Conservation (phyloP, 2,888 invertebrate species). For the Hemistola chrysoprasaria region DNA sequence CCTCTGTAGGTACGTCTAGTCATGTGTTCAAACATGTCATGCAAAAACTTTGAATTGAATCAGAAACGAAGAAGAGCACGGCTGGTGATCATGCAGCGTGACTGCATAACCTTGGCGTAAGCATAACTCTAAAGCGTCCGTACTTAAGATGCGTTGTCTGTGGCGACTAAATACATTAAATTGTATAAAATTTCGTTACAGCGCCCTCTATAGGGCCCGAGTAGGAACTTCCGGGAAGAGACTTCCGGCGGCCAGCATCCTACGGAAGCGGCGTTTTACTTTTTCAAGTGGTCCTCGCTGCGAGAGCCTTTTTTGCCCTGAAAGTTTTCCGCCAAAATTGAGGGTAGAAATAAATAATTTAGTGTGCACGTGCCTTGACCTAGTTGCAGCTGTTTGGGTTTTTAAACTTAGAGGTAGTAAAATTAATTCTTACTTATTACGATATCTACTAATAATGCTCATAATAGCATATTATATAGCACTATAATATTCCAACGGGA, state of each 20-base stretch:
- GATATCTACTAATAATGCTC: too few species aligned
- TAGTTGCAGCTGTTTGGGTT: constrained; percentile 5
- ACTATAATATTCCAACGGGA: too few species aligned
- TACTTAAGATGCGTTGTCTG: constrained; percentile 3
- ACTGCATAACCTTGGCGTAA: too few species aligned
- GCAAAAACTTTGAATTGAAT: too few species aligned
- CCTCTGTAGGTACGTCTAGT: too few species aligned
- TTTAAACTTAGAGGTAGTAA: too few species aligned
- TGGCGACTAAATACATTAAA: constrained; percentile 59
- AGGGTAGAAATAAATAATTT: constrained; percentile 40
- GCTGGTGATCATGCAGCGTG: too few species aligned
- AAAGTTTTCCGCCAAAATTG: constrained; percentile 50
- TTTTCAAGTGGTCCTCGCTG: constrained; percentile 59
- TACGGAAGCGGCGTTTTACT: constrained; percentile 70
- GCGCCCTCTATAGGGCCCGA: constrained; percentile 55
- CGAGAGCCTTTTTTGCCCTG: constrained; percentile 62
- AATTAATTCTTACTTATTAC: too few species aligned
- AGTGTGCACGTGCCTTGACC: constrained; percentile 26
- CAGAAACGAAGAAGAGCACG: too few species aligned
- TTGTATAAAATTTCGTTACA: constrained; percentile 56
- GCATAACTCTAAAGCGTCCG: too few species aligned
- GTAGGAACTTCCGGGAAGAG: constrained; percentile 66
- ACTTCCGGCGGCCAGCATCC: constrained; percentile 73
- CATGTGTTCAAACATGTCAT: too few species aligned
- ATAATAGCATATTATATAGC: too few species aligned